Conservation (phyloP, 2,113 vertebrate genomes). For the Aegypius monachus region DNA sequence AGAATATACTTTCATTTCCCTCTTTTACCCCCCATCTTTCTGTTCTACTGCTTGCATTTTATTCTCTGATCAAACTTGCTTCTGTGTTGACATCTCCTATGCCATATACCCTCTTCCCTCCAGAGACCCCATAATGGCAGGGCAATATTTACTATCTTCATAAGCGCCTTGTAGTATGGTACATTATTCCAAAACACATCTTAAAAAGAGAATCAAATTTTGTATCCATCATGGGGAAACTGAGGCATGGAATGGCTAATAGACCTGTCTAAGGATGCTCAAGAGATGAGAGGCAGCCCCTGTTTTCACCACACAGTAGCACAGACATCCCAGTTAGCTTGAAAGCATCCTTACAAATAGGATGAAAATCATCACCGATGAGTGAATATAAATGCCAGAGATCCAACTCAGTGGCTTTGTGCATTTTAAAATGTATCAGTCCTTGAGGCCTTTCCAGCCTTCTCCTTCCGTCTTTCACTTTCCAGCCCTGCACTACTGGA, state of each 20-base stretch:
- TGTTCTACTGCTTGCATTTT: not conserved
- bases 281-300: not conserved
- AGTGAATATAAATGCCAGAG: not conserved
- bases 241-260: not conserved
- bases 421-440: not conserved
- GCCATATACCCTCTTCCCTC: not conserved
- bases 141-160: not conserved
- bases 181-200: not conserved
- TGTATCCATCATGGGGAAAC: not conserved
- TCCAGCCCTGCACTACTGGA: not conserved
- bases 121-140: not conserved
- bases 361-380: not conserved
- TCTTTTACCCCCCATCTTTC: not conserved
- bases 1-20: not conserved
- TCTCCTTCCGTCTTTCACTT: not conserved
- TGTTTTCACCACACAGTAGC: not conserved
- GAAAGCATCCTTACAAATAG: not conserved
- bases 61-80: not conserved
- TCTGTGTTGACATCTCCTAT: not conserved
- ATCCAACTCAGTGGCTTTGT: not conserved
- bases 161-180: not conserved
- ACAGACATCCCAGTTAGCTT: not conserved
- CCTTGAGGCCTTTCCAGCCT: not conserved
- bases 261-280: not conserved
- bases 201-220: not conserved